Percentiles rank a stretch among this genome's conserved stretches.
Evolutionary conservation across 2,888 invertebrate species (phyloP).

Genomic region (Cheilosia vulpina): DNA sequence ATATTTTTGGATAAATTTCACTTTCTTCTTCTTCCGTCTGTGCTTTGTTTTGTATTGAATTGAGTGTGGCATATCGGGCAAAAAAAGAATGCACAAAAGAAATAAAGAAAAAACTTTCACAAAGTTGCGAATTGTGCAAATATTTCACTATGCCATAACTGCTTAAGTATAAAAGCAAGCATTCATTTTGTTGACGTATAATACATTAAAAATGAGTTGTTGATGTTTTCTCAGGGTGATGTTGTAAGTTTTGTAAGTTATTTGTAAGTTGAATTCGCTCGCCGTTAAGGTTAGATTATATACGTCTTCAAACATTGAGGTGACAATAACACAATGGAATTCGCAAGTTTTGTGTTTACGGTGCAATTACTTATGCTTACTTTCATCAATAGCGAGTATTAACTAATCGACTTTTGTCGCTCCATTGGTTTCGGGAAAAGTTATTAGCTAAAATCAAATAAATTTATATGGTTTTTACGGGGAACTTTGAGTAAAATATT

Average conservation of each 20-base stretch:
- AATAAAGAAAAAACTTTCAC: constrained; percentile 53
- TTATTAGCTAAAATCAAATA: too few relatives aligned
- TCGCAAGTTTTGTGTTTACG: background rate
- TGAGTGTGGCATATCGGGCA: constrained; percentile 10
- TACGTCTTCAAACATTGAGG: background rate
- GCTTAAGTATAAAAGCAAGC: constrained; percentile 25
- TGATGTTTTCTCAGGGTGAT: constrained; percentile 20
- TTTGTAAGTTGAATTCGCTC: background rate
- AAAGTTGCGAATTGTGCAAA: constrained; percentile 63
- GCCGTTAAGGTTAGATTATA: background rate
- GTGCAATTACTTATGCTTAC: too few relatives aligned
- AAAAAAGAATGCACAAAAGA: constrained; percentile 25
- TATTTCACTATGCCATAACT: constrained; percentile 49
- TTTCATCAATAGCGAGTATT: too few relatives aligned
- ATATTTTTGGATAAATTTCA: constrained; percentile 56
- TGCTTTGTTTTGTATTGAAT: constrained; percentile 22
- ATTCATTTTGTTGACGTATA: constrained; percentile 2
- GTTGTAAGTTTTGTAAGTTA: constrained; percentile 13
- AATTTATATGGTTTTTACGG: too few relatives aligned
- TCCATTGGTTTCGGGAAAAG: too few relatives aligned
- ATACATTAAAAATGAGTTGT: constrained; percentile 13
- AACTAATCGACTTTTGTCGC: too few relatives aligned
- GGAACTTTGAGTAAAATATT: too few relatives aligned
- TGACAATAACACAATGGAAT: background rate
- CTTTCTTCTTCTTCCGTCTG: constrained; percentile 46